Evolutionary conservation across 2,113 vertebrate species (phyloP).

Genomic region (Aegithalos caudatus): DNA sequence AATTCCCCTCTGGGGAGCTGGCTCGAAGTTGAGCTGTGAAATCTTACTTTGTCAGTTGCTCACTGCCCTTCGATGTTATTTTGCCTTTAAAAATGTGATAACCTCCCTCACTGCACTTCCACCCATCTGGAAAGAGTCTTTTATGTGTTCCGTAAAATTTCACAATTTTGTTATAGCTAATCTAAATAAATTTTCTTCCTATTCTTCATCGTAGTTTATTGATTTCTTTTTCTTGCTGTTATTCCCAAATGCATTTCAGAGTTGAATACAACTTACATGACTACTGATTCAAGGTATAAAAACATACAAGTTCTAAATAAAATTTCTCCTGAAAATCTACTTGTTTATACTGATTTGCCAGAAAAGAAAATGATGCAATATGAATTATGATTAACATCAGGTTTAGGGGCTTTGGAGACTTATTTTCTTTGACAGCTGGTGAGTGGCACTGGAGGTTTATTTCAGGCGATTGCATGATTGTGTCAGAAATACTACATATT

Average conservation of each 20-base stretch:
- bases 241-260: neutral
- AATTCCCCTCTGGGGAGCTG: neutral
- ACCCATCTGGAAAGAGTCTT: neutral
- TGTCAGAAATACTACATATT: neutral
- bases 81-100: neutral
- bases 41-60: neutral
- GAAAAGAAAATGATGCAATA: neutral
- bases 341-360: neutral
- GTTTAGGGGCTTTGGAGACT: neutral
- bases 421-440: neutral
- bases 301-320: neutral
- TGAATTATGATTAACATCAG: neutral
- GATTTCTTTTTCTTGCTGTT: neutral
- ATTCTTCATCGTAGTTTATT: neutral
- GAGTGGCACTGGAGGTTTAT: neutral
- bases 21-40: neutral
- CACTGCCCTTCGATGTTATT: neutral
- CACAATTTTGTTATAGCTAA: neutral
- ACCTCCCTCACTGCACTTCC: neutral
- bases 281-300: neutral
- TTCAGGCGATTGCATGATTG: neutral
- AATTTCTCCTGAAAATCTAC: neutral
- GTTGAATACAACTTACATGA: neutral
- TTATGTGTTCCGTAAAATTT: rapidly evolving
- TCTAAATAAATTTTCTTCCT: neutral